Conservation (phyloP, 1,140 invertebrate species). For the Mycetomoellerius zeteki region DNA sequence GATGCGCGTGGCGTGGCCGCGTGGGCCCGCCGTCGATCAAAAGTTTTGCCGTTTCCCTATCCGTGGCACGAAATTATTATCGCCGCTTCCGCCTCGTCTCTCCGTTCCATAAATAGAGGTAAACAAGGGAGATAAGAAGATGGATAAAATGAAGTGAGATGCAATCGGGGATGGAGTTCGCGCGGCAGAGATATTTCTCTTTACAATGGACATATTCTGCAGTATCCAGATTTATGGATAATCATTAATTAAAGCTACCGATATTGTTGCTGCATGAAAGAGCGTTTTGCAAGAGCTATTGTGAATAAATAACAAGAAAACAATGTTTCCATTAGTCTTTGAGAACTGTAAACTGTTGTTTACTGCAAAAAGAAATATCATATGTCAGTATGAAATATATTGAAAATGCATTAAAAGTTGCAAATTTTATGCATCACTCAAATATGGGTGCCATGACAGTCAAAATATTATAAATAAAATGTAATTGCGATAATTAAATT, state of each 20-base stretch:
- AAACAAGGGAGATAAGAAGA: slow-evolving; percentile 45
- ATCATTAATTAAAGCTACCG: slow-evolving; percentile 31
- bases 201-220: neutral
- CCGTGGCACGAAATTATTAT: slow-evolving; percentile 52
- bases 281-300: neutral
- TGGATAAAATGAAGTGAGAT: slow-evolving; percentile 16
- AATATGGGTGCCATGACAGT: too few relatives aligned
- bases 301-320: neutral
- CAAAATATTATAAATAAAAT: neutral
- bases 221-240: slow-evolving; percentile 39
- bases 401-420: neutral
- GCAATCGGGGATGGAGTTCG: neutral
- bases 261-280: neutral
- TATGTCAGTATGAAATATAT: neutral
- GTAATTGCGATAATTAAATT: neutral
- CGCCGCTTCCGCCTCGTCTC: neutral
- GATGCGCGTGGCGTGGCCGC: slow-evolving; percentile 41
- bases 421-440: too few relatives aligned
- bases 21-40: slow-evolving; percentile 60
- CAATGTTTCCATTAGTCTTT: neutral
- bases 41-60: slow-evolving; percentile 65
- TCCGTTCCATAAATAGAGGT: slow-evolving; percentile 45
- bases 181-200: neutral
- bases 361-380: neutral
- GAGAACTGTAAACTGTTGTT: neutral